Evolutionary conservation across 2,888 invertebrate genomes (phyloP).

Genomic region (Ecliptopera silaceata): DNA sequence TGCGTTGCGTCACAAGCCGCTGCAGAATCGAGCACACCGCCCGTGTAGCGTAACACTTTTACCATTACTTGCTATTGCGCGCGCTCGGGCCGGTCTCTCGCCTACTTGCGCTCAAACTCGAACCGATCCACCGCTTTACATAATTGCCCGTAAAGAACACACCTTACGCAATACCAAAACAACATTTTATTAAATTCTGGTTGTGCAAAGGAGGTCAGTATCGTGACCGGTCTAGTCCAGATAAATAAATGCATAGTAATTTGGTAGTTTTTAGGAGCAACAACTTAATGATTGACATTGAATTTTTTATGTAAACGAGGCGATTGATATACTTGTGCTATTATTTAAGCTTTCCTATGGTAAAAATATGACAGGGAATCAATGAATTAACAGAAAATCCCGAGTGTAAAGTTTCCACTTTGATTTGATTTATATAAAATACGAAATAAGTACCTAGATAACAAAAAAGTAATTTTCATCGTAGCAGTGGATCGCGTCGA

Average conservation of each 20-base stretch:
- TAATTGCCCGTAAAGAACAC: conserved; percentile 76
- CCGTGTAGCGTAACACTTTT: conserved; percentile 80
- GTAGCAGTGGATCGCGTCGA: too few relatives aligned
- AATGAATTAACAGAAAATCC: too few relatives aligned
- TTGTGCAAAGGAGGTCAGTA: conserved; percentile 62
- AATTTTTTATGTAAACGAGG: conserved; percentile 20
- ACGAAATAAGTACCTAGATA: too few relatives aligned
- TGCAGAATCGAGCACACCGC: conserved; percentile 70
- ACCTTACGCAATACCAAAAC: conserved; percentile 73
- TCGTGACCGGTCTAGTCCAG: conserved; percentile 28
- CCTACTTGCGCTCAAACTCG: conserved; percentile 56
- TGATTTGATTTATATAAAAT: too few relatives aligned
- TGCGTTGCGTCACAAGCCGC: conserved; percentile 67
- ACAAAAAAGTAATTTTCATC: too few relatives aligned
- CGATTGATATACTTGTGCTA: too few relatives aligned
- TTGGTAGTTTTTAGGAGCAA: conserved; percentile 22
- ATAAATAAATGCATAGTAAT: conserved; percentile 33
- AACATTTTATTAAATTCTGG: conserved; percentile 65
- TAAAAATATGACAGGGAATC: neutral
- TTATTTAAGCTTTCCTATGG: neutral
- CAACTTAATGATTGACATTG: conserved; percentile 27
- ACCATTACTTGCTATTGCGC: conserved; percentile 61
- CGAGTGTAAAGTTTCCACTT: too few relatives aligned
- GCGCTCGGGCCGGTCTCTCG: conserved; percentile 55
- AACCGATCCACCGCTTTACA: conserved; percentile 72